phyloP scores from a whole-genome alignment of 92 coral and sea anemone species.

The Ricordea florida region DNA sequence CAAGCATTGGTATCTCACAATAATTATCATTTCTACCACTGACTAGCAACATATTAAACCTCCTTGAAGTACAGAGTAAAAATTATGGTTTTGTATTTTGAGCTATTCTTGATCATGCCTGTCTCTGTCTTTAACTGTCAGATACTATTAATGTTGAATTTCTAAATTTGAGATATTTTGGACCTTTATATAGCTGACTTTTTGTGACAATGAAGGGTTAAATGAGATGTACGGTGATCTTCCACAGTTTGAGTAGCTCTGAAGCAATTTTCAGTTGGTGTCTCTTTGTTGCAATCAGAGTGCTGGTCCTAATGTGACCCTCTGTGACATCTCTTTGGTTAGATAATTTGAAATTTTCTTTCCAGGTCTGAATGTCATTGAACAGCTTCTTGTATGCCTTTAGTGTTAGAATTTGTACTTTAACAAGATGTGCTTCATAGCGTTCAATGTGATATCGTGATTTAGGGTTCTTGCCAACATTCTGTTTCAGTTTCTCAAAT shows the following conservation, averaged over 20 bases:
- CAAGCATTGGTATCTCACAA: neutral
- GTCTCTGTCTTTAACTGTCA: neutral
- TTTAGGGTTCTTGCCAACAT: constrained; percentile 13
- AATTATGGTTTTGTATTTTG: too few species aligned
- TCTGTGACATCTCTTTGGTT: neutral
- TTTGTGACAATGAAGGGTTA: neutral
- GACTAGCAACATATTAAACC: neutral
- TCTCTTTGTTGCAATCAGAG: neutral
- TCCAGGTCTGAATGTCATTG: constrained; percentile 30
- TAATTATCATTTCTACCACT: neutral
- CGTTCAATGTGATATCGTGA: constrained; percentile 51
- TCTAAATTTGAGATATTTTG: neutral
- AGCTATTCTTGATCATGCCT: too few species aligned
- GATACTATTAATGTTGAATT: neutral
- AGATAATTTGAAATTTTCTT: neutral
- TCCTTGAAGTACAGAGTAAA: too few species aligned
- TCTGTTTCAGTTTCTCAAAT: constrained; percentile 35
- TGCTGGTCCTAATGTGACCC: neutral
- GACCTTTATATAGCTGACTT: neutral
- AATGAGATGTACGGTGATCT: constrained; percentile 25
- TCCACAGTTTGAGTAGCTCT: constrained; percentile 28
- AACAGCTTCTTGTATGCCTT: constrained; percentile 22
- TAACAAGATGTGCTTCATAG: constrained; percentile 29
- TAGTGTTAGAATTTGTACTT: constrained; percentile 44
- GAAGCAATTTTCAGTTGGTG: constrained; percentile 1